A percentile compares a stretch with the other conserved stretches of the same genome.
Evolutionary conservation across 2,113 vertebrate species (phyloP).

Genomic region (Odontesthes bonariensis): DNA sequence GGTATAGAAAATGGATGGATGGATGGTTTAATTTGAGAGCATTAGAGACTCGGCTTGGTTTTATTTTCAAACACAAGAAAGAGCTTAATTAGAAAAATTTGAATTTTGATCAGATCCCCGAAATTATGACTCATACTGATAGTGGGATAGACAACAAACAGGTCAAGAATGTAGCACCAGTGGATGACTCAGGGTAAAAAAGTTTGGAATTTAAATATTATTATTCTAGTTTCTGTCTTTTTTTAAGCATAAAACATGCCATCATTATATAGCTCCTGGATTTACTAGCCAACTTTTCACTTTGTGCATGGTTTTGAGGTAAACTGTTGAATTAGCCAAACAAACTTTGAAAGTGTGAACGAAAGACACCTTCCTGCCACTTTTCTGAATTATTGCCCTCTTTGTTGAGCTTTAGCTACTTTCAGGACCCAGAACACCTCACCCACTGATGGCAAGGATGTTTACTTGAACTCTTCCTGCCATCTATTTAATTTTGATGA

Average conservation of each 20-base stretch:
- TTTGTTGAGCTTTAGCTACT: neutral
- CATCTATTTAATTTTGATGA: constrained; percentile 5
- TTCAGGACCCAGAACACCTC: neutral
- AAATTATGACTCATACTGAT: no score
- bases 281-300: constrained; percentile 23
- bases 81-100: neutral
- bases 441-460: constrained; percentile 13
- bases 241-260: neutral
- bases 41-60: neutral
- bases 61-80: neutral
- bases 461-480: constrained; percentile 32
- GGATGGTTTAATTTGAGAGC: constrained; percentile 1
- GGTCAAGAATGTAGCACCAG: neutral
- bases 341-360: constrained; percentile 9
- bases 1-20: no score
- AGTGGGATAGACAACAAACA: neutral
- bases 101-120: no score
- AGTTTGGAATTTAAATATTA: no score
- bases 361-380: constrained; percentile 26
- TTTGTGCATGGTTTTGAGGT: neutral
- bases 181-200: neutral
- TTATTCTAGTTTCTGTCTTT: no score
- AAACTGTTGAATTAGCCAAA: constrained; percentile 15
- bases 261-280: constrained; percentile 40
- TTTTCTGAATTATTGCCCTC: constrained; percentile 3